Percentiles rank a stretch among this genome's conserved stretches.
phyloP scores from a whole-genome alignment of 2,888 invertebrate species.

The Rhingia campestris region DNA sequence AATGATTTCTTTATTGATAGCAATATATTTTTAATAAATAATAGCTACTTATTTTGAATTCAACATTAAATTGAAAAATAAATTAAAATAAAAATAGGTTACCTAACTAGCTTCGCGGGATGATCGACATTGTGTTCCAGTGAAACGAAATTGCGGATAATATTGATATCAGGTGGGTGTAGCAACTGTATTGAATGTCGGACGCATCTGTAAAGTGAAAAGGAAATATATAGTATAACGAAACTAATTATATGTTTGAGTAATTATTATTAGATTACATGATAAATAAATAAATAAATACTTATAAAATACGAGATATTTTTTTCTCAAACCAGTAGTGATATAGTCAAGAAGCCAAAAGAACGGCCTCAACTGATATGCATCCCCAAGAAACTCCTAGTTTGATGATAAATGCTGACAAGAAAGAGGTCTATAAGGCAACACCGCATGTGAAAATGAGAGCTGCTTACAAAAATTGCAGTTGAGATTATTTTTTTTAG shows the following conservation, averaged over 20 bases:
- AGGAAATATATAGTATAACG: neutral
- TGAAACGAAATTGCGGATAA: slow-evolving; percentile 2
- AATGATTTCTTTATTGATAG: slow-evolving; percentile 2
- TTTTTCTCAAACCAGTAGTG: too few relatives aligned
- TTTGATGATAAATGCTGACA: too few relatives aligned
- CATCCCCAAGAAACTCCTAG: too few relatives aligned
- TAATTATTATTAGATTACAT: too few relatives aligned
- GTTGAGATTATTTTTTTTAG: too few relatives aligned
- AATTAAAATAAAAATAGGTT: slow-evolving; percentile 8
- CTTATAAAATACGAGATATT: too few relatives aligned
- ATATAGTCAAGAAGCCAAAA: too few relatives aligned
- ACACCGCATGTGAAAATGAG: too few relatives aligned
- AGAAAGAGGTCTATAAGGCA: too few relatives aligned
- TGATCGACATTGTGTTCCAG: neutral
- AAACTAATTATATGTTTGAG: neutral
- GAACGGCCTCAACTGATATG: too few relatives aligned
- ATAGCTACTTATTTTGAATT: slow-evolving; percentile 6
- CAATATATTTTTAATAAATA: slow-evolving; percentile 5
- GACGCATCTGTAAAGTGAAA: slow-evolving; percentile 14
- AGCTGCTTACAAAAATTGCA: too few relatives aligned
- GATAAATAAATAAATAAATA: too few relatives aligned
- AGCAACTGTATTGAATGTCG: neutral
- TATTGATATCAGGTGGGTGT: neutral
- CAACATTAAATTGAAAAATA: slow-evolving; percentile 12
- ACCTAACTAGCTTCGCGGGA: slow-evolving; percentile 42